Conservation (phyloP, 1,140 invertebrate genomes). For the Ceratina calcarata region DNA sequence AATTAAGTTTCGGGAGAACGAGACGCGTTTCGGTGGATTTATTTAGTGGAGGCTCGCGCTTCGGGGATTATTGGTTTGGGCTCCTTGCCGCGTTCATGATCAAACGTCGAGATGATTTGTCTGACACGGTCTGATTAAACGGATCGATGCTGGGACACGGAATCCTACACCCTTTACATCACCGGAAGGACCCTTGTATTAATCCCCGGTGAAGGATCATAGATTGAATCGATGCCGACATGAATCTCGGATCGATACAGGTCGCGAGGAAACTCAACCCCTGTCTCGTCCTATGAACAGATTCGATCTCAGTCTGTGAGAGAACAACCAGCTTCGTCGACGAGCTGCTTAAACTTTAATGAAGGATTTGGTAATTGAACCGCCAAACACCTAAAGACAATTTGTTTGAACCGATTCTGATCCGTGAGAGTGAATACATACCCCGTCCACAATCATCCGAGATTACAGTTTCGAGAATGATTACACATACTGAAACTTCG, state of each 20-base stretch:
- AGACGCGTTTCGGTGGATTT: too few relatives aligned
- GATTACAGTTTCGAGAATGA: neutral
- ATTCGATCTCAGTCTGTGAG: neutral
- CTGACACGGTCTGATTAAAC: constrained; percentile 34
- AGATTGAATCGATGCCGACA: constrained; percentile 34
- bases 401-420: neutral
- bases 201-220: constrained; percentile 44
- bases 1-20: too few relatives aligned
- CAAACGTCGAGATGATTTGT: constrained; percentile 29
- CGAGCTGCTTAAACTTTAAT: neutral
- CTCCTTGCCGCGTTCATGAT: neutral
- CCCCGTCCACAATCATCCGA: neutral
- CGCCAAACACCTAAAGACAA: neutral
- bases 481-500: neutral
- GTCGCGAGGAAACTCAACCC: too few relatives aligned
- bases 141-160: constrained; percentile 58
- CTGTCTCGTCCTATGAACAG: neutral
- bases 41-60: too few relatives aligned
- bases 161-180: constrained; percentile 61
- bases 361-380: neutral
- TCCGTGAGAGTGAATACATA: too few relatives aligned
- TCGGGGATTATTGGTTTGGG: neutral
- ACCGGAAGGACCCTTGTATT: constrained; percentile 8
- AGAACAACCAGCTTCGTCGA: neutral
- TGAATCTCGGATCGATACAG: constrained; percentile 17